Percentiles rank a stretch among this genome's conserved stretches.
phyloP scores from a whole-genome alignment of 2,888 invertebrate species.

The Andrena chrysosceles region DNA sequence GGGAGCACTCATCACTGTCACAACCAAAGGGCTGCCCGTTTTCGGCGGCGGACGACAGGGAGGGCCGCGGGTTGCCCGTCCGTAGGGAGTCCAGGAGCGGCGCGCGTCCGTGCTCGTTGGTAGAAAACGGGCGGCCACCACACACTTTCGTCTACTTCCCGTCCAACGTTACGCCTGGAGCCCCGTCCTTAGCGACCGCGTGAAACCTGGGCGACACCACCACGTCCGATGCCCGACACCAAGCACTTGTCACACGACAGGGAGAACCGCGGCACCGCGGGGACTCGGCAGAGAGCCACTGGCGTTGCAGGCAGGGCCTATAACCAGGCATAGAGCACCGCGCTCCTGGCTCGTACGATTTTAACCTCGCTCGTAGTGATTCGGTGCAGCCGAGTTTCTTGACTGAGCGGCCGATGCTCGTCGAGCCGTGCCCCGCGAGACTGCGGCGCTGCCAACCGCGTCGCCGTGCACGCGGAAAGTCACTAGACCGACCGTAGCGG shows the following conservation, averaged over 20 bases:
- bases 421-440: constrained; percentile 80
- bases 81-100: constrained; percentile 36
- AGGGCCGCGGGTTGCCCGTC: not conserved
- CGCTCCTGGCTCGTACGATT: constrained; percentile 56
- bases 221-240: constrained; percentile 1
- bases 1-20: constrained; percentile 72
- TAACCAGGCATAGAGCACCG: constrained; percentile 48
- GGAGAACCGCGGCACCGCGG: not conserved
- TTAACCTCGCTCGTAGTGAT: constrained; percentile 72
- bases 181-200: constrained; percentile 32
- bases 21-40: constrained; percentile 27
- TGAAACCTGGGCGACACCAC: constrained; percentile 17
- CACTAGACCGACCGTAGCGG: constrained; percentile 11
- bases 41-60: constrained; percentile 8
- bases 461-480: not conserved
- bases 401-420: constrained; percentile 79
- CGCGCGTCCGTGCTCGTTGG: constrained; percentile 37
- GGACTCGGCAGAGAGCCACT: constrained; percentile 20
- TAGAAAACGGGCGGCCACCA: constrained; percentile 4
- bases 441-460: constrained; percentile 73
- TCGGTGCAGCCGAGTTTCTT: constrained; percentile 82
- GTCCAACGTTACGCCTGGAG: constrained; percentile 23
- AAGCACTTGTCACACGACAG: not conserved
- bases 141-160: not conserved
- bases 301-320: constrained; percentile 44